Conservation (phyloP, 2,113 vertebrate species). For the Arothron firmamentum region DNA sequence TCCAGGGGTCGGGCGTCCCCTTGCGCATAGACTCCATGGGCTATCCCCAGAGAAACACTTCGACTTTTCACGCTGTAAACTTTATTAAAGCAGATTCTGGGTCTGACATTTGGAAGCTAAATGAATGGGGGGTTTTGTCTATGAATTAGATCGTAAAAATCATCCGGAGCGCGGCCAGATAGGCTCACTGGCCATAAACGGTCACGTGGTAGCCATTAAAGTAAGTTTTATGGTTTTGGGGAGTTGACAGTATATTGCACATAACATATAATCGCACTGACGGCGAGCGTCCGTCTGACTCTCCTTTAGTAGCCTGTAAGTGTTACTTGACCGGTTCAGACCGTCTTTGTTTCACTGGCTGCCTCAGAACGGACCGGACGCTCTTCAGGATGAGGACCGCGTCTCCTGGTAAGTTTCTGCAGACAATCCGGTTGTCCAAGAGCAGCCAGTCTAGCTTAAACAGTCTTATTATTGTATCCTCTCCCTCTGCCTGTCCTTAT, state of each 20-base stretch:
- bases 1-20: constrained; percentile 82
- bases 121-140: constrained; percentile 99
- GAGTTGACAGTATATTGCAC: constrained; percentile 99
- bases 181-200: constrained; percentile 99
- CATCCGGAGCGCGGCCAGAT: constrained; percentile 98
- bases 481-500: constrained; percentile 64
- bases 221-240: constrained; percentile 99
- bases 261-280: constrained; percentile 99
- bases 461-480: constrained; percentile 67
- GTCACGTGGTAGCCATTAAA: constrained; percentile 99
- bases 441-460: constrained; percentile 54
- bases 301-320: constrained; percentile 87
- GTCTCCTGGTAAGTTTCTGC: constrained; percentile 86
- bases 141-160: constrained; percentile 99
- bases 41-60: constrained; percentile 81
- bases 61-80: constrained; percentile 93
- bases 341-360: constrained; percentile 50
- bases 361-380: constrained; percentile 67
- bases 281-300: constrained; percentile 94
- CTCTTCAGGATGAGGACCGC: constrained; percentile 76
- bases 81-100: constrained; percentile 95
- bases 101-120: constrained; percentile 98
- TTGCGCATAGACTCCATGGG: constrained; percentile 79
- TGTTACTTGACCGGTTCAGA: constrained; percentile 83
- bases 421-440: constrained; percentile 47